A percentile compares a stretch with the other conserved stretches of the same genome.
phyloP scores from a whole-genome alignment of 2,113 vertebrate genomes.

The Thymallus thymallus region DNA sequence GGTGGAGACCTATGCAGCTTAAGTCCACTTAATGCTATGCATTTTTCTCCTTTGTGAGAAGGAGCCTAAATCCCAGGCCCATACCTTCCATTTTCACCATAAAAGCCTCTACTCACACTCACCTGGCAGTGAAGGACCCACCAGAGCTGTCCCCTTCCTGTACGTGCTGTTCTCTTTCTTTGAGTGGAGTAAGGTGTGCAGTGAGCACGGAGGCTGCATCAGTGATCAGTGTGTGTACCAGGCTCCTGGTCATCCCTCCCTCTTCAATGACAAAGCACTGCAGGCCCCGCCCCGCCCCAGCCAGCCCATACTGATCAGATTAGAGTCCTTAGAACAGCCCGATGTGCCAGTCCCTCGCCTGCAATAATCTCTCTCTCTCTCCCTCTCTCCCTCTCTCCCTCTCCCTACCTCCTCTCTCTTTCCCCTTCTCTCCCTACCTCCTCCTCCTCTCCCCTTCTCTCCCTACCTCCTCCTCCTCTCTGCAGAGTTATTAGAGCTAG shows the following conservation, averaged over 20 bases:
- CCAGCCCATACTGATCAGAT: slow-evolving; percentile 64
- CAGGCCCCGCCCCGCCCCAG: slow-evolving; percentile 64
- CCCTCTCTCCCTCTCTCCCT: no score
- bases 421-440: not conserved
- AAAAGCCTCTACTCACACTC: no score
- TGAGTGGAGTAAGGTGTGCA: not conserved
- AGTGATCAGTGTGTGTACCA: slow-evolving; percentile 24
- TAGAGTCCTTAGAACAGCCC: slow-evolving; percentile 44
- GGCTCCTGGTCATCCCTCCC: slow-evolving; percentile 11
- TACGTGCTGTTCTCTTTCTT: not conserved
- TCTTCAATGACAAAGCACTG: no score
- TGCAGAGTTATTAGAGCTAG: not conserved
- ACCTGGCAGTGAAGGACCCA: not conserved
- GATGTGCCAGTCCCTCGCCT: slow-evolving; percentile 22
- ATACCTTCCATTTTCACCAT: no score
- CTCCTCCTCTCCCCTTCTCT: not conserved
- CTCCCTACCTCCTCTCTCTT: not conserved
- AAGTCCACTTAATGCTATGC: no score
- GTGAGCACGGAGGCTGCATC: not conserved
- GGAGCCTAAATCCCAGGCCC: no score
- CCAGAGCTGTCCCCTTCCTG: not conserved
- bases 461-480: not conserved
- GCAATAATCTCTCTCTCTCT: no score
- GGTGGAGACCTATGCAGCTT: no score
- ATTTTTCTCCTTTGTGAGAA: no score